Conservation (phyloP, 2,113 vertebrate species). For the Lamprotornis superbus region DNA sequence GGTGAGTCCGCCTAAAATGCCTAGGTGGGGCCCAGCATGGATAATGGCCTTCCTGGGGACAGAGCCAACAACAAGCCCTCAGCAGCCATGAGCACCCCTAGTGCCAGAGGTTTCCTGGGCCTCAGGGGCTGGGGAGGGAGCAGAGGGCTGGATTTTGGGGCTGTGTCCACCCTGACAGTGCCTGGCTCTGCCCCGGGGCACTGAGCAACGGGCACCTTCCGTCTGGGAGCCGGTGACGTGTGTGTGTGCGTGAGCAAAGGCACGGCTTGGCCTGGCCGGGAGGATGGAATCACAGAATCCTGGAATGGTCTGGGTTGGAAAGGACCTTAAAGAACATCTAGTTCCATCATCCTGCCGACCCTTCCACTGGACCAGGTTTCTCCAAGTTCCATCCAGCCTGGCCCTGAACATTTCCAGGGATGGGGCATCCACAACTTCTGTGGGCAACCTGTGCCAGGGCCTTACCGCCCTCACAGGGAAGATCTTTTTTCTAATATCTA, state of each 20-base stretch:
- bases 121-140: not conserved
- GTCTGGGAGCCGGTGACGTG: not conserved
- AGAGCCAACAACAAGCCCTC: not conserved
- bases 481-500: not conserved
- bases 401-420: not conserved
- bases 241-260: not conserved
- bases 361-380: not conserved
- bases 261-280: not conserved
- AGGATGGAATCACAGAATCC: not conserved
- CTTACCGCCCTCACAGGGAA: not conserved
- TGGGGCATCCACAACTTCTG: not conserved
- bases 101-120: not conserved
- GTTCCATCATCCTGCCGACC: not conserved
- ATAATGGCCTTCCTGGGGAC: constrained; percentile 23
- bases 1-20: not conserved
- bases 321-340: not conserved
- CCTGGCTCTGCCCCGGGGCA: not conserved
- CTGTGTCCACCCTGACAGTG: rapidly evolving
- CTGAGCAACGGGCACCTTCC: constrained; percentile 9
- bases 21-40: constrained; percentile 15
- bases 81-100: not conserved
- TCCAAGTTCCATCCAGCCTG: not conserved
- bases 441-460: not conserved
- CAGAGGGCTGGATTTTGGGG: not conserved
- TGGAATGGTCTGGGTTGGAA: not conserved